Conservation (phyloP, 2,888 invertebrate species). For the Biston stratarius region DNA sequence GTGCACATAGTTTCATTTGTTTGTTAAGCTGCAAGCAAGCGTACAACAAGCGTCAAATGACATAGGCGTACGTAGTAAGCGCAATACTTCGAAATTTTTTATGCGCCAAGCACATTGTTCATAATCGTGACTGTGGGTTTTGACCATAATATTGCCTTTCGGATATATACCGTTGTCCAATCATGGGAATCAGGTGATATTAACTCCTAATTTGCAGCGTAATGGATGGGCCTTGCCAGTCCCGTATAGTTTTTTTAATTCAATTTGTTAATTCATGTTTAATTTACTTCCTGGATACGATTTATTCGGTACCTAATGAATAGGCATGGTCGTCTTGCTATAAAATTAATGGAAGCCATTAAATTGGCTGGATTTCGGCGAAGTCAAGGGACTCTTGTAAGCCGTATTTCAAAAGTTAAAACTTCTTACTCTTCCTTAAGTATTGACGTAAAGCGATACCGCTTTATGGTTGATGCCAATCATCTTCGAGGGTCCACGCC, state of each 20-base stretch:
- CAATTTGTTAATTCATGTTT: slow-evolving; percentile 21
- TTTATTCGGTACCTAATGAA: background rate
- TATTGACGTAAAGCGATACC: too few species aligned
- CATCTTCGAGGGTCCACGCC: too few species aligned
- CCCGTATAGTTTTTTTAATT: slow-evolving; percentile 12
- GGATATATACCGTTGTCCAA: slow-evolving; percentile 38
- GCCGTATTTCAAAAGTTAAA: background rate
- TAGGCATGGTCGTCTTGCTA: background rate
- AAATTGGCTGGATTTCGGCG: background rate
- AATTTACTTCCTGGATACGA: slow-evolving; percentile 18
- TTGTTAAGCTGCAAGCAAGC: too few species aligned
- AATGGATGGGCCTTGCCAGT: slow-evolving; percentile 19
- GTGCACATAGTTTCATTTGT: too few species aligned
- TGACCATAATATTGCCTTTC: slow-evolving; percentile 15
- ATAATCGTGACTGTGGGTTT: background rate
- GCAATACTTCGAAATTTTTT: too few species aligned
- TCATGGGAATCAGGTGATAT: slow-evolving; percentile 40
- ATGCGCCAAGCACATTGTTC: too few species aligned
- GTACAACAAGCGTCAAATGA: too few species aligned
- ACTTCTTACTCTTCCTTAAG: background rate
- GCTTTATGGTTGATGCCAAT: too few species aligned
- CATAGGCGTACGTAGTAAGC: too few species aligned
- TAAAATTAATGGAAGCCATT: background rate
- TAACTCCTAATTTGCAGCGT: slow-evolving; percentile 41
- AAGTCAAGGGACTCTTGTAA: too few species aligned